phyloP scores from a whole-genome alignment of 2,797 vertebrate genomes.

The Enteromius anoplus region DNA sequence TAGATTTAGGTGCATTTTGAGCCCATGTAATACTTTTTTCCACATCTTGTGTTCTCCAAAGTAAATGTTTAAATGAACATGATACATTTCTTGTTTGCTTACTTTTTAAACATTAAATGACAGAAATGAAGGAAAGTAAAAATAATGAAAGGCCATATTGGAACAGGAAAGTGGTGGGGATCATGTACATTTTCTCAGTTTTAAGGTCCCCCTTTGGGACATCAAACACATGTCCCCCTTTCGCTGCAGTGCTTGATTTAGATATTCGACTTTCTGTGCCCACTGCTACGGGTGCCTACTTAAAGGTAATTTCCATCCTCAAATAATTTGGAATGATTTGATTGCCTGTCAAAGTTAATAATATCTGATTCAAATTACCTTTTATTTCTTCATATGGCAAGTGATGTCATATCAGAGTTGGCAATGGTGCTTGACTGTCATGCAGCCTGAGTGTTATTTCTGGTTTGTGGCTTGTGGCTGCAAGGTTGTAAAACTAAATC shows the following conservation, averaged over 20 bases:
- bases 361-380: slow-evolving; percentile 37
- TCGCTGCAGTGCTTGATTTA: not conserved
- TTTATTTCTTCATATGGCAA: slow-evolving; percentile 48
- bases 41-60: slow-evolving; percentile 8
- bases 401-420: slow-evolving; percentile 47
- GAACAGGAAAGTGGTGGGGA: not conserved
- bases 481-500: slow-evolving; percentile 51
- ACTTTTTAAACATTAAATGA: not conserved
- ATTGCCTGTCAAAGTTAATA: slow-evolving; percentile 49
- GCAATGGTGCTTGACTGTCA: slow-evolving; percentile 31
- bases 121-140: not conserved
- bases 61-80: not conserved
- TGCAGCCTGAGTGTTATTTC: slow-evolving; percentile 44
- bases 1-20: slow-evolving; percentile 25
- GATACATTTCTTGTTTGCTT: not conserved
- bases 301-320: slow-evolving; percentile 39
- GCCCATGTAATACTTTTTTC: slow-evolving; percentile 2
- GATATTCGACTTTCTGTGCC: slow-evolving; percentile 7
- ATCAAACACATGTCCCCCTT: not conserved
- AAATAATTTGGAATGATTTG: slow-evolving; percentile 25
- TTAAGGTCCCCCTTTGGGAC: not conserved
- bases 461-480: slow-evolving; percentile 56
- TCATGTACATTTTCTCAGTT: not conserved
- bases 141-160: not conserved
- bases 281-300: slow-evolving; percentile 5